phyloP scores from a whole-genome alignment of 2,888 invertebrate genomes.

The Iphiclides podalirius region DNA sequence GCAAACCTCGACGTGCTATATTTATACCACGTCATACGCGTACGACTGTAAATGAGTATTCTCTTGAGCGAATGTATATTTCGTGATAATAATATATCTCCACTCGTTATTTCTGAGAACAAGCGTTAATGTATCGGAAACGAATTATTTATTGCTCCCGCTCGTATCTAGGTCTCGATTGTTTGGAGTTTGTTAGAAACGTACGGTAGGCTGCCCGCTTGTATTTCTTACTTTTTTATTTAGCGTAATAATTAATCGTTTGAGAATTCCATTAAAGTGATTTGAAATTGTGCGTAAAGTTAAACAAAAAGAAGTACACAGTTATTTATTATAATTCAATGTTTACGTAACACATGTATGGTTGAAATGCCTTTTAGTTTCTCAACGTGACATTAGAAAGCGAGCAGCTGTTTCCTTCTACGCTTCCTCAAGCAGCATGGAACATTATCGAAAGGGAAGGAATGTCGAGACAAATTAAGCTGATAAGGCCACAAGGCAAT shows the following conservation, averaged over 20 bases:
- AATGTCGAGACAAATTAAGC: constrained; percentile 45
- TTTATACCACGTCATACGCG: constrained; percentile 8
- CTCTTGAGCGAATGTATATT: too few relatives aligned
- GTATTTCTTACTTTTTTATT: too few relatives aligned
- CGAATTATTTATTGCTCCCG: neutral
- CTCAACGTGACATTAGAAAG: neutral
- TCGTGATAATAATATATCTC: neutral
- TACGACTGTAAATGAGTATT: neutral
- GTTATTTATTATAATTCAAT: too few relatives aligned
- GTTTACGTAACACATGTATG: too few relatives aligned
- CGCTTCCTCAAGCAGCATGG: neutral
- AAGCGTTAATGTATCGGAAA: neutral
- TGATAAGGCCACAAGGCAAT: constrained; percentile 46
- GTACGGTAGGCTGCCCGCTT: too few relatives aligned
- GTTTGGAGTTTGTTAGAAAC: too few relatives aligned
- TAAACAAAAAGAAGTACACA: too few relatives aligned
- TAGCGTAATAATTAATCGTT: too few relatives aligned
- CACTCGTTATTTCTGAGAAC: neutral
- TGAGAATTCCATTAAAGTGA: too few relatives aligned
- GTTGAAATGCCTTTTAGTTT: neutral
- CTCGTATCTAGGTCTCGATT: neutral
- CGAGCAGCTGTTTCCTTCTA: neutral
- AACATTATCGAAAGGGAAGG: constrained; percentile 28
- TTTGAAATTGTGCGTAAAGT: too few relatives aligned
- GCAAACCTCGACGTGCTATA: constrained; percentile 32